phyloP scores from a whole-genome alignment of 2,888 invertebrate genomes.

The Beris chalybata region DNA sequence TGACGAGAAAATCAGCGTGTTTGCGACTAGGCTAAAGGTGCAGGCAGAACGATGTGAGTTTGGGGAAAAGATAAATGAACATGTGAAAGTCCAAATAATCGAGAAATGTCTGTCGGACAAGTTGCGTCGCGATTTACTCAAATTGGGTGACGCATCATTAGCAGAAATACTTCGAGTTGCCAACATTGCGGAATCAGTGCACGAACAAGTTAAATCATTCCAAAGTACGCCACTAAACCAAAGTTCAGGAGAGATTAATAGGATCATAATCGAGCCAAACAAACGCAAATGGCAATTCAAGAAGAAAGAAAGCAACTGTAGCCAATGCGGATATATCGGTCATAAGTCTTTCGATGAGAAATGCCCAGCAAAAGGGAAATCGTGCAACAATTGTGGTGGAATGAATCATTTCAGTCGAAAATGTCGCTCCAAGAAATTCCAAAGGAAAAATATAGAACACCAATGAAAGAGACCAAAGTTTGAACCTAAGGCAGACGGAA shows the following conservation, averaged over 20 bases:
- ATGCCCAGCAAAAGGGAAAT: no score
- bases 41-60: neutral
- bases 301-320: slow-evolving; percentile 15
- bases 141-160: neutral
- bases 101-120: neutral
- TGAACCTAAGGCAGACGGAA: no score
- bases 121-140: neutral
- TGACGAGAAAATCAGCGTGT: neutral
- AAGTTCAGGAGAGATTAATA: no score
- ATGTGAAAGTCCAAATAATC: neutral
- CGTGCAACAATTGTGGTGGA: no score
- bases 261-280: neutral
- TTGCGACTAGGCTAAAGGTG: neutral
- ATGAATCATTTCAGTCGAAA: slow-evolving; percentile 30
- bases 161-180: neutral
- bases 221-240: no score
- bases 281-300: neutral
- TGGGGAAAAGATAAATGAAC: neutral
- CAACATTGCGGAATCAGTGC: neutral
- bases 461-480: no score
- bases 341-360: slow-evolving; percentile 18
- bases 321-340: slow-evolving; percentile 33
- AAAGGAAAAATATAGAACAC: no score
- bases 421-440: neutral
- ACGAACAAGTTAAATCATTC: neutral